A percentile compares a stretch with the other conserved stretches of the same genome.
These are phyloP conservation scores for Neogale vison DNA, from an alignment of 2,113 vertebrate species.

Conservation along the genomic window DNA sequence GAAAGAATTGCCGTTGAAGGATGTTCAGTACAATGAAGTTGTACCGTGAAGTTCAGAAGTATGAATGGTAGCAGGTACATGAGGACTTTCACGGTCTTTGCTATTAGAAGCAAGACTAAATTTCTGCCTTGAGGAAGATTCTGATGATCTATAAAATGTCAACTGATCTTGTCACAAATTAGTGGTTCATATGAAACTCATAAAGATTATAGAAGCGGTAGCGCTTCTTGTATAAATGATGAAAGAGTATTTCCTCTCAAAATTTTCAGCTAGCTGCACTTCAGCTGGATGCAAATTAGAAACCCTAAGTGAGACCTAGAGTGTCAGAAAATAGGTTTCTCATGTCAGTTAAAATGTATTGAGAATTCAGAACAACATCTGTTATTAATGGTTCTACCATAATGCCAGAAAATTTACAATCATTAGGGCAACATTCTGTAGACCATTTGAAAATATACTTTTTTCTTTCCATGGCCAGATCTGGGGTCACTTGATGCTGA, in stretches of 20 bases:
- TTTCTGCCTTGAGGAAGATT: slow-evolving; percentile 63
- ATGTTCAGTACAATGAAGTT: background rate
- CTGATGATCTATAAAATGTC: slow-evolving; percentile 64
- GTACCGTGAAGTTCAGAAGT: background rate
- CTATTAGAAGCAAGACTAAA: slow-evolving; percentile 31
- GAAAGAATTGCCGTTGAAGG: slow-evolving; percentile 10
- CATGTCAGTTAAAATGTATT: background rate
- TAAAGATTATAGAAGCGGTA: slow-evolving; percentile 56
- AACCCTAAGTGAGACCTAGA: background rate
- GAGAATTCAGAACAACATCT: background rate
- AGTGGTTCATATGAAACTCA: slow-evolving; percentile 58
- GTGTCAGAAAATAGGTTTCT: slow-evolving; percentile 40
- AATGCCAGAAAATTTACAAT: background rate
- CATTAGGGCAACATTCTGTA: background rate
- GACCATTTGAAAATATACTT: background rate
- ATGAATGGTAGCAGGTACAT: slow-evolving; percentile 8
- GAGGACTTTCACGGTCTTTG: slow-evolving; percentile 24
- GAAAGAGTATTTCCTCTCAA: slow-evolving; percentile 51
- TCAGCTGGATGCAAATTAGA: slow-evolving; percentile 49
- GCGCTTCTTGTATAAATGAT: slow-evolving; percentile 65
- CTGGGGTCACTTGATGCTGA: background rate
- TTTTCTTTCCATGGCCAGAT: background rate
- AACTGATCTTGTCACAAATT: slow-evolving; percentile 62
- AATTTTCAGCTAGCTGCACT: slow-evolving; percentile 41
- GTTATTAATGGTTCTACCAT: background rate